These are phyloP conservation scores for Sebastes cheni DNA, from an alignment of 2,797 vertebrate genomes.

Conservation along the genomic window DNA sequence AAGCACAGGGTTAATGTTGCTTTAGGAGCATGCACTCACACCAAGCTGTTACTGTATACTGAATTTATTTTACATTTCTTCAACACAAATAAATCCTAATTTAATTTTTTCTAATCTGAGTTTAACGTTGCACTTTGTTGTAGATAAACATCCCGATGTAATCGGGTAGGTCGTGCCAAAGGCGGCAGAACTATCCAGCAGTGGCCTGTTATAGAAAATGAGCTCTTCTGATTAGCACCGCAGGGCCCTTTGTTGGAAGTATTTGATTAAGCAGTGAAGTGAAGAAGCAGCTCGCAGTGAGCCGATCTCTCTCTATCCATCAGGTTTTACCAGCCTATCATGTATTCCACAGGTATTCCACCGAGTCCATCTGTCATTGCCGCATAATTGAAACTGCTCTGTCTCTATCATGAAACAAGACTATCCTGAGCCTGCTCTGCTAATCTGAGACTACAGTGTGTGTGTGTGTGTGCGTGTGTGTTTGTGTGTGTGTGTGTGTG, in stretches of 20 bases:
- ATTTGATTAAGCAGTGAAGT: conserved; percentile 50
- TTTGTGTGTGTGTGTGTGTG: background rate
- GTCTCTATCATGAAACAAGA: conserved; percentile 26
- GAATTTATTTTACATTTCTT: background rate
- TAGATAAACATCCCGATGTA: background rate
- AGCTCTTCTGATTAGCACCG: conserved; percentile 35
- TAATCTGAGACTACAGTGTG: background rate
- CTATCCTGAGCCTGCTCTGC: background rate
- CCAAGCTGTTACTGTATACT: background rate
- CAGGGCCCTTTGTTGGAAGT: conserved; percentile 33
- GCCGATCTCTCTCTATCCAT: conserved; percentile 23
- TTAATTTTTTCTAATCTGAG: background rate
- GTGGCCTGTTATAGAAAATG: conserved; percentile 1
- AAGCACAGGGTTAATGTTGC: conserved; percentile 1
- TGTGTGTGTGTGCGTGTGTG: background rate
- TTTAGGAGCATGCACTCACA: background rate
- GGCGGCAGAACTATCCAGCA: conserved; percentile 4
- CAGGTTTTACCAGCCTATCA: conserved; percentile 31
- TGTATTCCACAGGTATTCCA: conserved; percentile 39
- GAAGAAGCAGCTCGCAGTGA: conserved; percentile 21
- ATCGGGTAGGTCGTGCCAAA: background rate
- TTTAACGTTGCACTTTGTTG: background rate
- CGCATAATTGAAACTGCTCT: conserved; percentile 32
- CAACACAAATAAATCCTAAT: background rate
- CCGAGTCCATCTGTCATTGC: conserved; percentile 14